Percentiles rank a stretch among this genome's conserved stretches.
Conservation (phyloP, 2,888 invertebrate genomes). For the Lepidocyrtoides sp. region DNA sequence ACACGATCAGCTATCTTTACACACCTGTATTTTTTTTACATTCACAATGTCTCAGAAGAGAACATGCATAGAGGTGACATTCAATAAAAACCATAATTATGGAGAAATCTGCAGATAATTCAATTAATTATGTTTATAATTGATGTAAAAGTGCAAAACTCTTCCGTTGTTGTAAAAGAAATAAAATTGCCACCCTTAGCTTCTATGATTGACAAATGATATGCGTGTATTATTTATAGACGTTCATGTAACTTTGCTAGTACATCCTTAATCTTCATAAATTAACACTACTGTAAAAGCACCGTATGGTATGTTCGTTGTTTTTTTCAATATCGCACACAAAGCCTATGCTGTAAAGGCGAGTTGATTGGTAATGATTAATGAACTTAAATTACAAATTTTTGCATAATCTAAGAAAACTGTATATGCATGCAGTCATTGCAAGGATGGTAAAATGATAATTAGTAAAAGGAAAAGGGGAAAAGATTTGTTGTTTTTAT, state of each 20-base stretch:
- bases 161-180: no score
- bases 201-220: not conserved
- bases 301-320: no score
- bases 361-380: no score
- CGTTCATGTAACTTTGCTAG: not conserved
- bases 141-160: no score
- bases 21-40: no score
- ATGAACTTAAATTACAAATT: not conserved
- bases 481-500: not conserved
- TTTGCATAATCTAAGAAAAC: not conserved
- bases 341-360: no score
- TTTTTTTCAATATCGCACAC: no score
- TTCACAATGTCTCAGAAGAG: not conserved
- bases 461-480: not conserved
- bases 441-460: not conserved
- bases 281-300: no score
- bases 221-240: not conserved
- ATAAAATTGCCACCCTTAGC: not conserved
- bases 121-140: no score
- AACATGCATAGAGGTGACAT: not conserved
- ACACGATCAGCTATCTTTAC: no score
- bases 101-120: slow-evolving; percentile 59
- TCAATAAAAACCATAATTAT: slow-evolving; percentile 46
- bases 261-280: not conserved
- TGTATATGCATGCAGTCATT: not conserved